These are phyloP conservation scores for Pomacea canaliculata DNA, from an alignment of 2,888 invertebrate species.

Conservation along the genomic window DNA sequence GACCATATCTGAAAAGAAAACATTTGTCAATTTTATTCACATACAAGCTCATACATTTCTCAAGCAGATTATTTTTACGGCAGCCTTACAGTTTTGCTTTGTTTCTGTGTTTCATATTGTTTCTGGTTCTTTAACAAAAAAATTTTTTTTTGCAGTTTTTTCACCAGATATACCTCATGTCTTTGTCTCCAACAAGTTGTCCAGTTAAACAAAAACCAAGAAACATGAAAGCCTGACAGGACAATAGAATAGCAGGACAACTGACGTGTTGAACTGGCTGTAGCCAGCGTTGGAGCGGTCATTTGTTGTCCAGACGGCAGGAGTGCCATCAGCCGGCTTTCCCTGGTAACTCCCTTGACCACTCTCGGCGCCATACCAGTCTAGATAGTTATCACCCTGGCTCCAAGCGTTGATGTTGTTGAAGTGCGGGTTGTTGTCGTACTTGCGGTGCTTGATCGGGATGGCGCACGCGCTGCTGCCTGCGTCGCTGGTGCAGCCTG, in stretches of 20 bases:
- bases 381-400: constrained; percentile 50
- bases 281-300: constrained; percentile 44
- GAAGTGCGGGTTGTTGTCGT: constrained; percentile 45
- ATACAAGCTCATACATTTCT: background rate
- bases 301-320: constrained; percentile 62
- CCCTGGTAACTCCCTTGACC: constrained; percentile 53
- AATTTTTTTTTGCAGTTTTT: too few relatives aligned
- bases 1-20: constrained; percentile 59
- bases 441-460: constrained; percentile 43
- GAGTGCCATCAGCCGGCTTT: constrained; percentile 45
- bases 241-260: background rate
- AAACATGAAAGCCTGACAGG: too few relatives aligned
- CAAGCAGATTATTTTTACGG: too few relatives aligned
- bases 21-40: background rate
- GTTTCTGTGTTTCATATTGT: too few relatives aligned
- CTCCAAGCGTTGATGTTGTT: constrained; percentile 53
- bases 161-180: too few relatives aligned
- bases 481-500: constrained; percentile 43
- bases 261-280: constrained; percentile 49
- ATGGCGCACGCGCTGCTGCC: constrained; percentile 50
- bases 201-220: too few relatives aligned
- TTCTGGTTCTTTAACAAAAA: too few relatives aligned
- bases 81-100: too few relatives aligned
- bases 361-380: constrained; percentile 59
- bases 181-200: too few relatives aligned